Conservation (phyloP, 2,888 invertebrate genomes). For the Lydus trimaculatus region DNA sequence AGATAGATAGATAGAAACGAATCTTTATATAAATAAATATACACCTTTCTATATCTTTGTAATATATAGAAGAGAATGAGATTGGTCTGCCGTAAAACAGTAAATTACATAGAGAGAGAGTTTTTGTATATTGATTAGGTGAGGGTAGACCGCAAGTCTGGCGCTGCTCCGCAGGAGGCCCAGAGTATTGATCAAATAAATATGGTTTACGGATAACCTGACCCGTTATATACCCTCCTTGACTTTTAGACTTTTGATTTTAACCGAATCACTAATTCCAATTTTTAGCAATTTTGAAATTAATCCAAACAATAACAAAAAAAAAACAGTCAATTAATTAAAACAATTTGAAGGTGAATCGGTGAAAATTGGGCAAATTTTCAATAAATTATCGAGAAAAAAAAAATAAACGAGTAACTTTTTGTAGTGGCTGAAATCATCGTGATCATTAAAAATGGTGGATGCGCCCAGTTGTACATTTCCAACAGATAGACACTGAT, state of each 20-base stretch:
- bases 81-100: slow-evolving; percentile 53
- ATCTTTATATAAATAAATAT: slow-evolving; percentile 11
- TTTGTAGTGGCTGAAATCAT: too few relatives aligned
- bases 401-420: too few relatives aligned
- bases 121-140: slow-evolving; percentile 60
- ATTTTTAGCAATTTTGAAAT: background rate
- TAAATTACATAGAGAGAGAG: slow-evolving; percentile 58
- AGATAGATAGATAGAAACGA: slow-evolving; percentile 6
- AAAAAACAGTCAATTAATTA: slow-evolving; percentile 26
- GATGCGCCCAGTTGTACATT: too few relatives aligned
- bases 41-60: slow-evolving; percentile 12
- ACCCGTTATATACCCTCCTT: slow-evolving; percentile 30
- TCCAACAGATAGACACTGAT: too few relatives aligned
- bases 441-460: too few relatives aligned
- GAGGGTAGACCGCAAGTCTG: slow-evolving; percentile 58
- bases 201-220: slow-evolving; percentile 51
- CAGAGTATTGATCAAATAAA: slow-evolving; percentile 61
- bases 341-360: too few relatives aligned
- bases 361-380: too few relatives aligned
- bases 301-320: background rate
- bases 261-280: background rate
- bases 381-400: too few relatives aligned
- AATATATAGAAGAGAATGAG: slow-evolving; percentile 28
- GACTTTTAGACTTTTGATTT: slow-evolving; percentile 43
- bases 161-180: slow-evolving; percentile 58